Conservation (phyloP, 2,888 invertebrate species). For the Amorpha juglandis region DNA sequence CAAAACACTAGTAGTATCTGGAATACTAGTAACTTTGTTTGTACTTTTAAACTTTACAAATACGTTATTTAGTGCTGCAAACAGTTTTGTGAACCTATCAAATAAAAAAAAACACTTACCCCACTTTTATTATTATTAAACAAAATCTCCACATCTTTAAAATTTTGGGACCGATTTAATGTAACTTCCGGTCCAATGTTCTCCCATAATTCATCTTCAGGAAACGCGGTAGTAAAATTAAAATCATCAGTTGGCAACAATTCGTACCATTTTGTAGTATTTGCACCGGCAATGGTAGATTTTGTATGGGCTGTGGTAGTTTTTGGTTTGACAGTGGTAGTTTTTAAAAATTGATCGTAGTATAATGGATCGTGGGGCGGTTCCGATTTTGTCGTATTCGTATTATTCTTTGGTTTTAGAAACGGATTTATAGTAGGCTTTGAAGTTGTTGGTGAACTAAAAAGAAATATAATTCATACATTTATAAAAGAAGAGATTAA, state of each 20-base stretch:
- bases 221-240: constrained; percentile 57
- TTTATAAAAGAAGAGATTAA: neutral
- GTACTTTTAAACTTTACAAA: too few species aligned
- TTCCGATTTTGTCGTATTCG: constrained; percentile 55
- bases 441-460: constrained; percentile 51
- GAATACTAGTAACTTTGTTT: too few species aligned
- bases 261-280: constrained; percentile 74
- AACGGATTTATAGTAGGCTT: constrained; percentile 43
- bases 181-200: constrained; percentile 62
- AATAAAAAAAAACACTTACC: constrained; percentile 48
- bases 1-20: too few species aligned
- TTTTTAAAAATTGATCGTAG: constrained; percentile 79
- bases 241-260: constrained; percentile 61
- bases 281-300: constrained; percentile 50
- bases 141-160: constrained; percentile 79
- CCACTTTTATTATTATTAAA: constrained; percentile 61
- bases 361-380: constrained; percentile 66
- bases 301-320: constrained; percentile 50
- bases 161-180: constrained; percentile 58
- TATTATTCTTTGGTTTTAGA: constrained; percentile 46
- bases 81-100: too few species aligned
- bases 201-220: constrained; percentile 76
- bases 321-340: constrained; percentile 57
- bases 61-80: too few species aligned
- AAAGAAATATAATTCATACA: constrained; percentile 35